Evolutionary conservation across 2,888 invertebrate species (phyloP).

Genomic region (Stenurella melanura): DNA sequence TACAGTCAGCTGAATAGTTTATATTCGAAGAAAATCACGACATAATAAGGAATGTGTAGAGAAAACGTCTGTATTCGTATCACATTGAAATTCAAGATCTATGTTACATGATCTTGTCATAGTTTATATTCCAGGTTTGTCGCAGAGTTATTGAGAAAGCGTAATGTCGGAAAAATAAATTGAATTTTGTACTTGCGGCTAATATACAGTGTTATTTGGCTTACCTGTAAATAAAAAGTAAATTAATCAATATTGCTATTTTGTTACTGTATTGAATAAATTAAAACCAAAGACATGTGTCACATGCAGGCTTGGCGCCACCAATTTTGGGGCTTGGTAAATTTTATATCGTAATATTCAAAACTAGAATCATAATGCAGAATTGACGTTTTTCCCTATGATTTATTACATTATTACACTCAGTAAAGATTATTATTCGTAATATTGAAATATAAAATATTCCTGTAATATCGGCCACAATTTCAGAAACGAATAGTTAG

Average conservation of each 20-base stretch:
- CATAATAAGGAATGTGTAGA: conserved; percentile 45
- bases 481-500: no score
- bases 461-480: no score
- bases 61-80: conserved; percentile 43
- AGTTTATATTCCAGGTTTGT: conserved; percentile 32
- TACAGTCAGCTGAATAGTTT: conserved; percentile 43
- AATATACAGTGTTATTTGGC: background rate
- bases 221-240: conserved; percentile 33
- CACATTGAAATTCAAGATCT: conserved; percentile 38
- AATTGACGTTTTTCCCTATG: no score
- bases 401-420: no score
- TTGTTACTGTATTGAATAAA: background rate
- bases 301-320: no score
- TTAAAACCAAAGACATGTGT: background rate
- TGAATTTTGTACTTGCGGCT: conserved; percentile 32
- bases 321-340: no score
- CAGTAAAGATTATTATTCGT: no score
- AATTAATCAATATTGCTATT: background rate
- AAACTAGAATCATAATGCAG: no score
- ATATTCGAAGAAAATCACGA: conserved; percentile 47
- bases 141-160: conserved; percentile 22
- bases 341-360: no score
- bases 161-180: conserved; percentile 33
- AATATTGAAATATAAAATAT: no score
- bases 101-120: conserved; percentile 33